Evolutionary conservation across 35 echinoderm and acorn worm genomes (phyloP).

Genomic region (Apostichopus japonicus): DNA sequence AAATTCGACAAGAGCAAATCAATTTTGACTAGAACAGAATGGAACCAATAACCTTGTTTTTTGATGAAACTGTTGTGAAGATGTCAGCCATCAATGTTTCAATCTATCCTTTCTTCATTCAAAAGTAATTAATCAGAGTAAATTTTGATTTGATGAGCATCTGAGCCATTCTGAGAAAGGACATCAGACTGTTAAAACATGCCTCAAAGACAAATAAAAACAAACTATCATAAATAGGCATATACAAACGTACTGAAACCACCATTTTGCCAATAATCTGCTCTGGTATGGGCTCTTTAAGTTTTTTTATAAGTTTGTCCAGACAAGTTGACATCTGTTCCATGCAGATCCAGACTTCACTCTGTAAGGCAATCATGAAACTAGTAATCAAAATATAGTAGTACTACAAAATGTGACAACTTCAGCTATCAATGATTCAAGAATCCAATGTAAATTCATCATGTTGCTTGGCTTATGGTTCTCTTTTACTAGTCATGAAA

Average conservation of each 20-base stretch:
- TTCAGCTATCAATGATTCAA: not conserved
- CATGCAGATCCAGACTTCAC: slow-evolving; percentile 99
- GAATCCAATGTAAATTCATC: not conserved
- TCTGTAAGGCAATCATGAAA: slow-evolving; percentile 62
- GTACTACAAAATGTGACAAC: not conserved
- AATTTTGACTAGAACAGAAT: too few species aligned
- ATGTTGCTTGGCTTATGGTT: not conserved
- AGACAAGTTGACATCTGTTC: slow-evolving; percentile 98
- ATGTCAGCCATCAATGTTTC: too few species aligned
- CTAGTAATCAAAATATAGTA: not conserved
- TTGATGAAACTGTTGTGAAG: too few species aligned
- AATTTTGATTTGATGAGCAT: too few species aligned
- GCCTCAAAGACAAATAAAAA: not conserved
- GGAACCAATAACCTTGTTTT: too few species aligned
- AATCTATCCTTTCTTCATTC: too few species aligned
- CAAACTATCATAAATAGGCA: not conserved
- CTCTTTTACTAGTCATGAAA: not conserved
- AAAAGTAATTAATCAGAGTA: too few species aligned
- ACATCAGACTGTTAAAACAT: not conserved
- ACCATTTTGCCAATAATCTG: slow-evolving; percentile 99
- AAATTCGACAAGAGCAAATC: too few species aligned
- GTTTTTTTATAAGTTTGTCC: slow-evolving; percentile 94
- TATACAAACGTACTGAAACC: slow-evolving; percentile 81
- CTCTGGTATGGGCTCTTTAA: slow-evolving; percentile 93
- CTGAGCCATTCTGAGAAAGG: too few species aligned